Base-by-base conservation (phyloP, 2,888 invertebrate genomes). In the Plebejus argus region DNA sequence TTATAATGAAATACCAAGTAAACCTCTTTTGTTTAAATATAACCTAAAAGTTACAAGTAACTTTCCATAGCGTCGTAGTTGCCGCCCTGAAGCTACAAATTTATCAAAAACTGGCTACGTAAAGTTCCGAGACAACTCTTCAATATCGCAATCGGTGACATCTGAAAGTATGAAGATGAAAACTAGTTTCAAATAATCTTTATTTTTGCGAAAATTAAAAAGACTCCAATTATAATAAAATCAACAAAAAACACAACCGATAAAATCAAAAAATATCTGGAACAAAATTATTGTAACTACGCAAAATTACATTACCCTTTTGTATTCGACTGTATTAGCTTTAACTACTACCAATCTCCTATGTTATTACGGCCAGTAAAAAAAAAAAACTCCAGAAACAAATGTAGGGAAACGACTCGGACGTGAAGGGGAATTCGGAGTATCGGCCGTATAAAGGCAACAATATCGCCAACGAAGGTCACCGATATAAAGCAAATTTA, bases 381-480 rank as follows among this genome's bases (percentile, higher is more conserved):
- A 84, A 84, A 83, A 88, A 88, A 88, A 88, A 89, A 88, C 83
- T 88, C 85, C 81, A 85, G 85, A 87, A 86, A 83, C 82, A 85
- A 85, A 85, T 81, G 83, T 83, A 81, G 81, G 83, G 82, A 80
- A 82, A 82, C 80, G 86, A 81, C 82, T 84, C 84, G 83, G 85
- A 85, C 85, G 84, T 84, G 84, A 83, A 85, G 85, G 84, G 82
- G 83, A 86, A 88, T 87, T 88, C 86, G 84, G 89, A 89, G 89
- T 88, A 88, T 90, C 90, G 86, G 89, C 87, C 86, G 87, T 89
- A 88, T 87, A 87, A 87, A 86, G 85, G 87, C 88, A 88, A 90
- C 92, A 91, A 93, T 92, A 93, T 92, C 87, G 90, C 90, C 88
- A 91, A 90, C 88, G 92, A 91, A 93, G 93, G 93, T 93, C 93